Evolutionary conservation across 2,113 vertebrate genomes (phyloP).

Genomic region (Myotis davidii): DNA sequence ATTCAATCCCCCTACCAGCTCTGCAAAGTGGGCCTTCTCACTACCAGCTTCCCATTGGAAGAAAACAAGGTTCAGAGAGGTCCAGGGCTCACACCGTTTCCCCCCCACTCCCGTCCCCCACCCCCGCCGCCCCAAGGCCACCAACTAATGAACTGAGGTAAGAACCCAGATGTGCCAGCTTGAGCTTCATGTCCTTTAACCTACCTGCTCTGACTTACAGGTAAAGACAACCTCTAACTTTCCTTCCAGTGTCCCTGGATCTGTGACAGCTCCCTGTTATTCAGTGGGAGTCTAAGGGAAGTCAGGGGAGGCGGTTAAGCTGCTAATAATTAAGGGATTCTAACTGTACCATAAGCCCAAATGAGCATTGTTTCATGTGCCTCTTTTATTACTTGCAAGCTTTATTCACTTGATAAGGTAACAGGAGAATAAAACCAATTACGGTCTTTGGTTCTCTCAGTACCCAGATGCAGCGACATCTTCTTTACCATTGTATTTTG

Average conservation of each 20-base stretch:
- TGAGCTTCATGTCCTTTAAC: not conserved
- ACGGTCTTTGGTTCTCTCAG: not conserved
- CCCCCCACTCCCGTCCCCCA: not conserved
- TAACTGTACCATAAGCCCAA: not conserved
- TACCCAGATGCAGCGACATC: not conserved
- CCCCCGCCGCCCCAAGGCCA: not conserved
- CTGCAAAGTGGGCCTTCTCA: not conserved
- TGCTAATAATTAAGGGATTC: constrained; percentile 13
- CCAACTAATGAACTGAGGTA: not conserved
- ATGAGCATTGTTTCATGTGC: not conserved
- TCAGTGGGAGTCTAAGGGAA: not conserved
- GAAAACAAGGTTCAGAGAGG: not conserved
- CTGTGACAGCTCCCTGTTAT: not conserved
- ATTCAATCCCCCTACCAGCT: not conserved
- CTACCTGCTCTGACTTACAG: not conserved
- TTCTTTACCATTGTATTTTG: constrained; percentile 37
- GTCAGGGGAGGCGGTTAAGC: not conserved
- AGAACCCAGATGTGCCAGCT: not conserved
- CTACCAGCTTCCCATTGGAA: not conserved
- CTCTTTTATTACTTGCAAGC: constrained; percentile 48
- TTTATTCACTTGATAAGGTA: constrained; percentile 49
- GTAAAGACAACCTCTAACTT: not conserved
- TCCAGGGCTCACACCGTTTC: no score
- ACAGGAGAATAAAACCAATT: constrained; percentile 34
- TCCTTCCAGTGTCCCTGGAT: not conserved